Conservation (phyloP, 1,140 invertebrate species). For the Panonychus citri region DNA sequence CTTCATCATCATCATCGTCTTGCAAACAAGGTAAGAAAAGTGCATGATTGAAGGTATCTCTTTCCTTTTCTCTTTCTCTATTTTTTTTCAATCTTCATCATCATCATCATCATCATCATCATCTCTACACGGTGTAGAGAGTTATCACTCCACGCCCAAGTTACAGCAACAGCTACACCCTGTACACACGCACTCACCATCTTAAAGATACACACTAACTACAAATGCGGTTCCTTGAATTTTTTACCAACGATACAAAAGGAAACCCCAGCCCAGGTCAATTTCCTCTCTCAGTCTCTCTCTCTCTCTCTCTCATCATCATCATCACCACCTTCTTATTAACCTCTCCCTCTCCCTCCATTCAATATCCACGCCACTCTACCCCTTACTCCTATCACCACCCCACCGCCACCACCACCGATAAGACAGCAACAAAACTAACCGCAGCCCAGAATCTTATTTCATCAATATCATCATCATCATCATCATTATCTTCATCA, state of each 20-base stretch:
- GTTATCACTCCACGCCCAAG: neutral
- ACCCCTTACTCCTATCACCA: neutral
- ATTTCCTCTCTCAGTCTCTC: neutral
- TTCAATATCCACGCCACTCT: neutral
- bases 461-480: neutral
- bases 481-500: neutral
- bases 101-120: neutral
- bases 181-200: neutral
- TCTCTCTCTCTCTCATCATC: neutral
- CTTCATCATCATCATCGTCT: too few species aligned
- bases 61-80: neutral
- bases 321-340: neutral
- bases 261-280: neutral
- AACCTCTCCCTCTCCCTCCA: neutral
- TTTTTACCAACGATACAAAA: neutral
- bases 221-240: neutral
- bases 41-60: neutral
- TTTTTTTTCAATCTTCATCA: neutral
- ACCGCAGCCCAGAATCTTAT: neutral
- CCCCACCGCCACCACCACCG: too few species aligned
- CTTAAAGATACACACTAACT: neutral
- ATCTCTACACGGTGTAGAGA: neutral
- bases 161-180: neutral
- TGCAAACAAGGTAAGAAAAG: too few species aligned
- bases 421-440: too few species aligned